A percentile compares a stretch with the other conserved stretches of the same genome.
These are phyloP conservation scores for Lordiphosa collinella DNA, from an alignment of 1,140 invertebrate species.

Conservation along the genomic window DNA sequence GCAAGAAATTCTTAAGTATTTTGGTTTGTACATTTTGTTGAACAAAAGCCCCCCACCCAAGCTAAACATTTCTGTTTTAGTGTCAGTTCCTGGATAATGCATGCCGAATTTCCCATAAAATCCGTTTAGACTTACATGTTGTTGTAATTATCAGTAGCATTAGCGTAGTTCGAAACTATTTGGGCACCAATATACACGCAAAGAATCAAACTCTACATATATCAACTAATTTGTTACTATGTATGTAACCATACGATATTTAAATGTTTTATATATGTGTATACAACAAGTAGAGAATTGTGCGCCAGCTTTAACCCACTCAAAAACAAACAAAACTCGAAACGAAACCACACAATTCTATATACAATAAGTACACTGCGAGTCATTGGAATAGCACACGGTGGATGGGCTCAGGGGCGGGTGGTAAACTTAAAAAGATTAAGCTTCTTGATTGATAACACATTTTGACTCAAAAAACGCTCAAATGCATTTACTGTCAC, in stretches of 20 bases:
- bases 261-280: constrained; percentile 62
- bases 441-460: too few relatives aligned
- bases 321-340: constrained; percentile 24
- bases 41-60: neutral
- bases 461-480: too few relatives aligned
- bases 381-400: too few relatives aligned
- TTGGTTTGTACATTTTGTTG: constrained; percentile 12
- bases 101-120: constrained; percentile 5
- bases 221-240: constrained; percentile 56
- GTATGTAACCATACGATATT: constrained; percentile 55
- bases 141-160: constrained; percentile 61
- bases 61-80: constrained; percentile 34
- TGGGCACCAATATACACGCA: constrained; percentile 71
- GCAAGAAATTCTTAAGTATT: constrained; percentile 12
- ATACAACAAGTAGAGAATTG: constrained; percentile 51
- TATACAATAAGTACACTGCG: constrained; percentile 12
- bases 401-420: too few relatives aligned
- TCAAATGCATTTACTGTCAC: too few relatives aligned
- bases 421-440: too few relatives aligned
- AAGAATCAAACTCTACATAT: constrained; percentile 34
- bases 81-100: constrained; percentile 61
- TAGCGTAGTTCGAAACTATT: constrained; percentile 69
- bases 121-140: constrained; percentile 25
- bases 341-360: constrained; percentile 20
- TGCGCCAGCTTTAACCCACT: constrained; percentile 28